Evolutionary conservation across 2,797 vertebrate genomes (phyloP), one percentile per base, ranked within the genome.

Genomic region (Centroberyx gerrardi): DNA sequence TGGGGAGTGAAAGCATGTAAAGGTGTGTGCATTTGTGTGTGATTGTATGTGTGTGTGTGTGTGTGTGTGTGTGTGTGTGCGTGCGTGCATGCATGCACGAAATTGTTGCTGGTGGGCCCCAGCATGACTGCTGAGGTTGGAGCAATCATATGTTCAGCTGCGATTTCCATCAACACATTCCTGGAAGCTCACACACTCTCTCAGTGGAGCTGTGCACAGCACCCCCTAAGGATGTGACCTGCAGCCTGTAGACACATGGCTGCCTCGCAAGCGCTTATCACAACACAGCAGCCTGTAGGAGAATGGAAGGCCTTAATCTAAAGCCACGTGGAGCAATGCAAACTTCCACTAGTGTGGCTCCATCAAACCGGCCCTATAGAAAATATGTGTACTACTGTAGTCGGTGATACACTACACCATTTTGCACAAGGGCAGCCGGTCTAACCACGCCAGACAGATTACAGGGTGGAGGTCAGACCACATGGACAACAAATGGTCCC

Each of bases 101-200:
- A 90, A 91, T 86, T 88, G 85, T 93, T 93, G 94, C 92, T 93
- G 93, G 94, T 94, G 93, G 95, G 93, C 94, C 94, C 92, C 94
- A 94, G 92, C 91, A 92, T 93, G 94, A 95, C 93, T 94, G 94
- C 94, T 92, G 93, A 94, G 89, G 90, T 92, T 94, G 93, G 92
- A 95, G 94, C 93, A 95, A 95, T 95, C 92, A 93, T 92, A 91
- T 91, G 87, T 92, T 94, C 95, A 95, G 95, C 95, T 95, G 95
- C 92, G 91, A 94, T 95, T 96, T 95, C 94, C 94, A 96, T 96
- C 95, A 95, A 94, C 94, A 94, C 95, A 95, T 96, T 96, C 95
- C 94, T 94, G 92, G 93, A 91, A 92, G 90, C 94, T 95, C 95
- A 94, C 91, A 93, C 93, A 93, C 91, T 91, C 90, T 90, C 90